phyloP scores from a whole-genome alignment of 2,113 vertebrate species.

The Mastomys coucha region DNA sequence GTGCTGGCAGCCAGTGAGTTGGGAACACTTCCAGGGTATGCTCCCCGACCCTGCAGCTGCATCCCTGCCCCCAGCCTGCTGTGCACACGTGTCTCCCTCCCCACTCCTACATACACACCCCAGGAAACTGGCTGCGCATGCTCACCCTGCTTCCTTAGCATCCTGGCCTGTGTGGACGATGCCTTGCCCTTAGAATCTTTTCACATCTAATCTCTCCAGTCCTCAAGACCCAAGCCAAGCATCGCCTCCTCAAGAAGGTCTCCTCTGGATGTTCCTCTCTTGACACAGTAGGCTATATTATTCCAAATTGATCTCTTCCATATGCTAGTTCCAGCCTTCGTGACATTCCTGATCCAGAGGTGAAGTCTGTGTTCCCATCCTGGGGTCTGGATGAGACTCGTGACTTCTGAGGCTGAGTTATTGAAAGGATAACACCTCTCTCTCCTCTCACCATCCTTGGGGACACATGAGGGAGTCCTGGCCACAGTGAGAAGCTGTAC shows the following conservation, averaged over 20 bases:
- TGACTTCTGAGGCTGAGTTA: neutral
- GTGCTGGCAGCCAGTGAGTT: neutral
- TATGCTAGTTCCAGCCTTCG: no score
- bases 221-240: neutral
- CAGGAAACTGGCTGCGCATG: neutral
- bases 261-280: neutral
- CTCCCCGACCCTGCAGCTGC: neutral
- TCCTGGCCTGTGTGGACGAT: no score
- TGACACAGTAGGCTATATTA: no score
- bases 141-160: neutral
- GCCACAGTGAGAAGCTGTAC: neutral
- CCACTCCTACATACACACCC: neutral
- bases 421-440: neutral
- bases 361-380: neutral
- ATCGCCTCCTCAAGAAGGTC: neutral
- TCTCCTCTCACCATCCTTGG: neutral
- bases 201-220: neutral
- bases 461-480: neutral
- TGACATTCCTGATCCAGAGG: neutral
- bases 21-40: neutral
- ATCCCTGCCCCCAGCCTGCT: accelerated
- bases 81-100: neutral
- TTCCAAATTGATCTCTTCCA: neutral
- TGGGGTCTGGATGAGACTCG: neutral
- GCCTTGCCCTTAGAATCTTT: neutral